Evolutionary conservation across 1,140 invertebrate genomes (phyloP).

Genomic region (Sitobion miscanthi): DNA sequence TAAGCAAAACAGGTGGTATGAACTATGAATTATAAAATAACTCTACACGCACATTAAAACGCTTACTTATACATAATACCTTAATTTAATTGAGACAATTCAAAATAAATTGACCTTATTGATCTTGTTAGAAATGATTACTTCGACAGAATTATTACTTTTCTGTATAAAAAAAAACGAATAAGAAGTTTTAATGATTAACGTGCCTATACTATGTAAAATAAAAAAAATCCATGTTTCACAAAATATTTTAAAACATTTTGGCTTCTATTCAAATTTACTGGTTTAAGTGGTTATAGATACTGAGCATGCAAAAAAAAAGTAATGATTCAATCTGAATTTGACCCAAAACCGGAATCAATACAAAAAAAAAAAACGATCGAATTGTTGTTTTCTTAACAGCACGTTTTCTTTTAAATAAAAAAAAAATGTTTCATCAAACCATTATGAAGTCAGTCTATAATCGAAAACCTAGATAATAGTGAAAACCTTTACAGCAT

Average conservation of each 20-base stretch:
- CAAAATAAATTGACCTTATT: background rate
- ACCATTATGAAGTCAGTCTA: background rate
- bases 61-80: background rate
- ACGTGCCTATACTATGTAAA: background rate
- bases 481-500: background rate
- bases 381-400: background rate
- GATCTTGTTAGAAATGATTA: background rate
- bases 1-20: background rate
- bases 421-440: background rate
- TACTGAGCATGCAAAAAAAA: background rate
- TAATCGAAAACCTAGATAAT: background rate
- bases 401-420: background rate
- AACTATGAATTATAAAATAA: background rate
- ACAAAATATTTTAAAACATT: background rate
- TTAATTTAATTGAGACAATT: background rate
- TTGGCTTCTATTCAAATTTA: conserved; percentile 27
- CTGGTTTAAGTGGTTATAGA: background rate
- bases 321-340: background rate
- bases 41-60: background rate
- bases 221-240: background rate
- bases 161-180: background rate
- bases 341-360: background rate
- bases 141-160: background rate
- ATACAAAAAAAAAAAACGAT: background rate
- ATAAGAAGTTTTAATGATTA: background rate